phyloP scores from a whole-genome alignment of 2,888 invertebrate genomes.

The Nymphalis c-album region DNA sequence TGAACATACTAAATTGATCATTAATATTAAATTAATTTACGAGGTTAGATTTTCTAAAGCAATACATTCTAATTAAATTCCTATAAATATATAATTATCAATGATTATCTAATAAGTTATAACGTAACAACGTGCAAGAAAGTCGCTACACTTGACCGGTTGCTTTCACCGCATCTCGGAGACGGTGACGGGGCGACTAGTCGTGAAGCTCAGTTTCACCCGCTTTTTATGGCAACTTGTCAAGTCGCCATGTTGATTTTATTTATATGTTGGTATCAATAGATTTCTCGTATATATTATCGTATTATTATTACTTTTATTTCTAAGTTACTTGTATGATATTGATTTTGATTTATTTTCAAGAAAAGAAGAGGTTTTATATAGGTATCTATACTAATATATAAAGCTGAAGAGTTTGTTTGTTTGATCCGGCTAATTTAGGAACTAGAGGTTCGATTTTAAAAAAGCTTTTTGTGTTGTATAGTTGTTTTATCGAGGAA shows the following conservation, averaged over 20 bases:
- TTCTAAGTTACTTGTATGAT: neutral
- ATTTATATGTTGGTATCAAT: too few relatives aligned
- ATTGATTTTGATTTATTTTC: too few relatives aligned
- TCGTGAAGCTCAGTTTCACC: conserved; percentile 26
- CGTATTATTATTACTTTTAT: neutral
- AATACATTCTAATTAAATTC: neutral
- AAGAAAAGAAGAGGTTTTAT: too few relatives aligned
- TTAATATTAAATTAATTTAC: neutral
- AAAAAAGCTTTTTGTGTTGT: too few relatives aligned
- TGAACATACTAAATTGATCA: too few relatives aligned
- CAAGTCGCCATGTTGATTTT: conserved; percentile 3
- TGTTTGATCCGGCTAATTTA: too few relatives aligned
- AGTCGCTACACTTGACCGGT: conserved; percentile 51
- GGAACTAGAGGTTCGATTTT: too few relatives aligned
- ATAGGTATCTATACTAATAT: too few relatives aligned
- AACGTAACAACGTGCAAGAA: conserved; percentile 41
- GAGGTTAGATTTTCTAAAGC: neutral
- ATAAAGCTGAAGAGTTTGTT: too few relatives aligned
- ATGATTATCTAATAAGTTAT: conserved; percentile 41
- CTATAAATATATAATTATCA: neutral
- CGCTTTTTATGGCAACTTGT: conserved; percentile 24
- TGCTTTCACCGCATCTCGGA: conserved; percentile 53
- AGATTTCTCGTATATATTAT: too few relatives aligned
- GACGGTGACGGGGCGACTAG: conserved; percentile 8
- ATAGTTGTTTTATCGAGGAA: too few relatives aligned